phyloP scores from a whole-genome alignment of 2,888 invertebrate genomes.

The Galerucella calmariensis region DNA sequence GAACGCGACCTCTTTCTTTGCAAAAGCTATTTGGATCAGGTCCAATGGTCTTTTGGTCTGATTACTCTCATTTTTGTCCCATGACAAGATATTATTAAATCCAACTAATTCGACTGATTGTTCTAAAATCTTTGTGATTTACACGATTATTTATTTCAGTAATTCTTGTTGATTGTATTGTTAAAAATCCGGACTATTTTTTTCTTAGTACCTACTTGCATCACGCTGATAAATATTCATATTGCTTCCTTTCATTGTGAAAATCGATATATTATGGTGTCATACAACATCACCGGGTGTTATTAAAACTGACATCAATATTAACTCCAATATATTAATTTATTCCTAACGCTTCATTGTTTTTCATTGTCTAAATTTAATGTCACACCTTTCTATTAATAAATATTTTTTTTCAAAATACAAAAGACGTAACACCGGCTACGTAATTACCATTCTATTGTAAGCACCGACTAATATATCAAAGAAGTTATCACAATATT shows the following conservation, averaged over 20 bases:
- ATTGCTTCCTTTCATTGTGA: neutral
- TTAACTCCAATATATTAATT: neutral
- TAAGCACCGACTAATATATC: neutral
- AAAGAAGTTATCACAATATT: slow-evolving; percentile 11
- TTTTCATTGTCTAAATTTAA: slow-evolving; percentile 2
- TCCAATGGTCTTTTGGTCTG: no score
- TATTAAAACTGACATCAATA: neutral
- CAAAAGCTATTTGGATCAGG: no score
- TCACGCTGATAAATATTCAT: no score
- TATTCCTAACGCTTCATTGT: slow-evolving; percentile 12
- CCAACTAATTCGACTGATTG: no score
- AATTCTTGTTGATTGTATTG: no score
- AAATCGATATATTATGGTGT: neutral
- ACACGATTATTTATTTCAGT: no score
- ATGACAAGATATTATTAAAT: no score
- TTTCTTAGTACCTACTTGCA: no score
- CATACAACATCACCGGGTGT: neutral
- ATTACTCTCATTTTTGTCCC: no score
- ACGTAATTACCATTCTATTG: slow-evolving; percentile 6
- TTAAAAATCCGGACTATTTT: no score
- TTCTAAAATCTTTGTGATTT: no score
- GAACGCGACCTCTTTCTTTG: no score
- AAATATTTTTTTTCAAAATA: neutral
- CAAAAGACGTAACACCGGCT: neutral
- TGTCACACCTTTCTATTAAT: slow-evolving; percentile 7